Evolutionary conservation across 2,113 vertebrate species (phyloP), one percentile per base, ranked within the genome.

Genomic region (Sorex fumeus): DNA sequence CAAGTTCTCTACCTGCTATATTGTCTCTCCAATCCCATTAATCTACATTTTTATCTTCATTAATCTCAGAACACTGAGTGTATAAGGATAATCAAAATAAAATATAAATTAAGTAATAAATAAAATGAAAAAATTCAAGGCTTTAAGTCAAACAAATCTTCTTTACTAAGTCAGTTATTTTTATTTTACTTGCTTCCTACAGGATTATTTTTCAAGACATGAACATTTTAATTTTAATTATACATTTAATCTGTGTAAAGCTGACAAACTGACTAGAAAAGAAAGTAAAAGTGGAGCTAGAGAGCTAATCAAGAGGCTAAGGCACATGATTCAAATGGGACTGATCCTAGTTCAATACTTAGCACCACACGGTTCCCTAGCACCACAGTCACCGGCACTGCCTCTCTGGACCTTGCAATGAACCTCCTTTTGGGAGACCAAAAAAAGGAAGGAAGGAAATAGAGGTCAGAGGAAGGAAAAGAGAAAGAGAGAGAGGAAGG

Each of bases 91-190:
- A 28, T 45, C 19, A 71, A 36, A 36, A 28, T 66, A 66, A 66
- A 66, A 28, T 50, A 10, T 50, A 50, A 50, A 47, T 47, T 7
- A 47, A 50, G 13, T 50, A 50, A 13, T 60, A 60, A 60, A 15
- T 60, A 60, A 28, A 66, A 66, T 85, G 84, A 88, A 83, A 9
- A 76, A 86, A 71, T 71, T 66, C 82, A 80, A 93, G 30, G 16
- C 66, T 81, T 32, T 93, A 74, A 21, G 94, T 92, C 81, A 95
- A 91, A 32, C 4, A 94, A 88, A 91, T 70, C 50, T 85, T 75
- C 47, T 18, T 75, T 6, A 27, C 45, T 75, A 78, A 93, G 6
- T 23, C 64, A 92, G 57, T 88, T 94, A 93, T 88, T 82, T 95
- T 91, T n/a, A n/a, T 87, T 66, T 50, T 70, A 36, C 82, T 47